A percentile compares a stretch with the other conserved stretches of the same genome.
Conservation (phyloP, 2,113 vertebrate genomes). For the Chamaea fasciata region DNA sequence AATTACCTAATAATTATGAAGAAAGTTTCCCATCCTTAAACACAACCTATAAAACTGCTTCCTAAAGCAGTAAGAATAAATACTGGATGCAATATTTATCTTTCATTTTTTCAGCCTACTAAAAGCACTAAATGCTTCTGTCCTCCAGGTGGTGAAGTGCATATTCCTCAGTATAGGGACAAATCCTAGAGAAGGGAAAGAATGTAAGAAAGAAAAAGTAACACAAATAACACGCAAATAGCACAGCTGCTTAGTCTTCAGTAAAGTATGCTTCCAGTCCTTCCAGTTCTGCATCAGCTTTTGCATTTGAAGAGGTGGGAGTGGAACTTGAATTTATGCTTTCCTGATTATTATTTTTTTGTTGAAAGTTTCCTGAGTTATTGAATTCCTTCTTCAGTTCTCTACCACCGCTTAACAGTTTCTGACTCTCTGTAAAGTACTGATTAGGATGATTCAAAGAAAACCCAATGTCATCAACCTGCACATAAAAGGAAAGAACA, state of each 20-base stretch:
- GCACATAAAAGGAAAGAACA: slow-evolving; percentile 6
- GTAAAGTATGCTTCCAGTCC: slow-evolving; percentile 82
- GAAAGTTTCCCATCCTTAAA: not conserved
- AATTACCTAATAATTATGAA: not conserved
- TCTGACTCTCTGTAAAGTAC: slow-evolving; percentile 92
- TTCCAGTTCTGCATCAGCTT: slow-evolving; percentile 74
- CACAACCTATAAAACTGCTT: not conserved
- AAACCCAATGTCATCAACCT: slow-evolving; percentile 89
- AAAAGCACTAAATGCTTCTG: not conserved
- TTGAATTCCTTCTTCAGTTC: slow-evolving; percentile 83
- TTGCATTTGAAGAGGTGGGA: slow-evolving; percentile 13
- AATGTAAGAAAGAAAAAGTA: not conserved
- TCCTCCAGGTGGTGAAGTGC: not conserved
- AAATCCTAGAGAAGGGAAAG: not conserved
- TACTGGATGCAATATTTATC: not conserved
- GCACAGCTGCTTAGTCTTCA: slow-evolving; percentile 48
- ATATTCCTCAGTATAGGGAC: not conserved
- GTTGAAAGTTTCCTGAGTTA: slow-evolving; percentile 66
- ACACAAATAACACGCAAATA: not conserved
- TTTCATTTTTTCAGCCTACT: not conserved
- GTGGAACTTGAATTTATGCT: slow-evolving; percentile 1
- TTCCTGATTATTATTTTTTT: slow-evolving; percentile 60
- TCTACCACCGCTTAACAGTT: slow-evolving; percentile 68
- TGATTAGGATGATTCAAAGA: slow-evolving; percentile 96
- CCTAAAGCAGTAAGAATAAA: not conserved